These are phyloP conservation scores for Argyresthia goedartella DNA, from an alignment of 2,888 invertebrate genomes.

Conservation along the genomic window DNA sequence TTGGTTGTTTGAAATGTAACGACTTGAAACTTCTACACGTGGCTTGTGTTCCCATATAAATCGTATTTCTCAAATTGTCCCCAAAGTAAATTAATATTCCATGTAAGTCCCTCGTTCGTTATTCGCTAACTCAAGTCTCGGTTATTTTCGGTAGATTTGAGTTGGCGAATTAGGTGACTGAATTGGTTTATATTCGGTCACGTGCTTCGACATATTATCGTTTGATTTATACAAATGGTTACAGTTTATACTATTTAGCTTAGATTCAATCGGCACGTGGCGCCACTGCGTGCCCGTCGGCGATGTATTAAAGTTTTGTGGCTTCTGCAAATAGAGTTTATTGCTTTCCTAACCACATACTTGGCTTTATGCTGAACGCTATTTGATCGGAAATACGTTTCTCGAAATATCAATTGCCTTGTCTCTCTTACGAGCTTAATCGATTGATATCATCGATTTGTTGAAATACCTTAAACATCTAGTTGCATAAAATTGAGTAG, in stretches of 20 bases:
- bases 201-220: constrained; percentile 14
- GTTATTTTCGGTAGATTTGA: too few species aligned
- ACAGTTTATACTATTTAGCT: not conserved
- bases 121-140: too few species aligned
- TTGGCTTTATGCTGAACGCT: constrained; percentile 22
- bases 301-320: constrained; percentile 32
- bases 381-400: constrained; percentile 17
- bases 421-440: too few species aligned
- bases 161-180: not conserved
- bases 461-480: too few species aligned
- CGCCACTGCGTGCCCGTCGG: constrained; percentile 18
- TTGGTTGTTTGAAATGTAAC: too few species aligned
- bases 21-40: too few species aligned
- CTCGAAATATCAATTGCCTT: constrained; percentile 22
- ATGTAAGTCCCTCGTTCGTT: too few species aligned
- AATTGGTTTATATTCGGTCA: constrained; percentile 9
- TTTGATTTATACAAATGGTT: constrained; percentile 11
- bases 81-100: too few species aligned
- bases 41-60: too few species aligned
- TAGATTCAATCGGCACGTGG: constrained; percentile 21
- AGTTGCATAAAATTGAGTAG: too few species aligned
- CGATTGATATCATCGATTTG: too few species aligned
- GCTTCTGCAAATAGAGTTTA: constrained; percentile 54
- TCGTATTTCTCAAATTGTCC: too few species aligned
- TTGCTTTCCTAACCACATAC: constrained; percentile 16